These are phyloP conservation scores for Eupsittula cactorum DNA, from an alignment of 2,113 vertebrate genomes.

Conservation along the genomic window DNA sequence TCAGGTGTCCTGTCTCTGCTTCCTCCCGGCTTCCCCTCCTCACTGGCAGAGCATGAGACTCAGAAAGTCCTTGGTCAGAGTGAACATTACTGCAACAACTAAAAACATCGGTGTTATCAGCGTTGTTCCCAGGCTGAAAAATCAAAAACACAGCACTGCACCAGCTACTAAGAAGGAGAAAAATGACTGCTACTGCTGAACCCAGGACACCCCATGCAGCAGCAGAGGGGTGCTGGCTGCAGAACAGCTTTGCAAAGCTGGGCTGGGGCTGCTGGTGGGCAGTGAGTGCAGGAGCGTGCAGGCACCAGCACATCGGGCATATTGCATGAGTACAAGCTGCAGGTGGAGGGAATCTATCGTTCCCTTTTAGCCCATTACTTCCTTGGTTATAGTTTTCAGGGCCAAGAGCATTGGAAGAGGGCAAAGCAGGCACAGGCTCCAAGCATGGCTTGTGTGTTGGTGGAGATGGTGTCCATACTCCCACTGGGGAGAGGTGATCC, in stretches of 20 bases:
- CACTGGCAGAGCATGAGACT: too few relatives aligned
- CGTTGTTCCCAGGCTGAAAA: too few relatives aligned
- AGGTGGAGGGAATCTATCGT: background rate
- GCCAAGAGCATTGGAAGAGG: background rate
- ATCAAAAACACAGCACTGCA: background rate
- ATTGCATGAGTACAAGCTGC: accelerated
- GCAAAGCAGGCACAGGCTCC: background rate
- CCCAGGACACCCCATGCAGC: background rate
- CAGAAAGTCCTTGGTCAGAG: too few relatives aligned
- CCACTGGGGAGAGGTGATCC: background rate
- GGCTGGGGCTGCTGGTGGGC: background rate
- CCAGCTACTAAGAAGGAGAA: background rate
- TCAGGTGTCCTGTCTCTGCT: too few relatives aligned
- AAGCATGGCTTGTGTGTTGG: background rate
- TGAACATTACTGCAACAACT: too few relatives aligned
- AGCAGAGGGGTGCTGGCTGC: background rate
- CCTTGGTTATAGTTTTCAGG: background rate
- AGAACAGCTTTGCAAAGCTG: background rate
- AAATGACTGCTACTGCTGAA: background rate
- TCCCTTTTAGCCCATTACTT: background rate
- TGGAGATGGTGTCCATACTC: background rate
- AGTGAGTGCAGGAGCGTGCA: background rate
- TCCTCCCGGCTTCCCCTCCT: too few relatives aligned
- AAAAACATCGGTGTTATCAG: too few relatives aligned
- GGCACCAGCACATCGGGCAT: background rate